These are phyloP conservation scores for Pseudomyrmex pallidus DNA, from an alignment of 1,140 invertebrate genomes.

Conservation along the genomic window DNA sequence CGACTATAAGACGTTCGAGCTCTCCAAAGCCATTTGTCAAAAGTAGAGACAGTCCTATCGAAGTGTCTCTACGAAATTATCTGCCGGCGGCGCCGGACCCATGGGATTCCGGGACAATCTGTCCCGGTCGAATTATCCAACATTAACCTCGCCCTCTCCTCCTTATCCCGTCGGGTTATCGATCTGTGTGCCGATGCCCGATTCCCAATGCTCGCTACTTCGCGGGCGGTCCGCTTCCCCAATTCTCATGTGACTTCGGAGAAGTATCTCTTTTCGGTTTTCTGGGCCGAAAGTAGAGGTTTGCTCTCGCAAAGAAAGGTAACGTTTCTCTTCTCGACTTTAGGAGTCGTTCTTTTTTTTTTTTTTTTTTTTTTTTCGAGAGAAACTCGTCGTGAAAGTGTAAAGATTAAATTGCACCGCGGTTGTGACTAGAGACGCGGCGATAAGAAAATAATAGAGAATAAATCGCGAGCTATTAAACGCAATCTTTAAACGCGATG, in stretches of 20 bases:
- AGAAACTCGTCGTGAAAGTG: conserved; percentile 3
- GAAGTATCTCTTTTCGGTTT: conserved; percentile 13
- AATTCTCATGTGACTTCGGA: conserved; percentile 37
- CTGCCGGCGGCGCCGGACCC: conserved; percentile 44
- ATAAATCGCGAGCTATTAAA: background rate
- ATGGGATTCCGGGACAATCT: conserved; percentile 64
- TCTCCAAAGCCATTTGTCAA: conserved; percentile 78
- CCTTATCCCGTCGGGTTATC: conserved; percentile 39
- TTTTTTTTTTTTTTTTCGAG: background rate
- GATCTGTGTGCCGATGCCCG: conserved; percentile 28
- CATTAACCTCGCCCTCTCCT: conserved; percentile 53
- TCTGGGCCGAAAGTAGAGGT: too few species aligned
- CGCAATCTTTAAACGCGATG: background rate
- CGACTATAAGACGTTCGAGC: conserved; percentile 69
- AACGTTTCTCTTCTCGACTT: conserved; percentile 8
- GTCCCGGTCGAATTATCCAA: conserved; percentile 70
- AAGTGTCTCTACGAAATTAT: conserved; percentile 68
- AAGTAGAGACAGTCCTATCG: conserved; percentile 74
- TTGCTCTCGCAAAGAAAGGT: background rate
- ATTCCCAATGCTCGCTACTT: conserved; percentile 59
- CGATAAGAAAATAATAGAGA: conserved; percentile 2
- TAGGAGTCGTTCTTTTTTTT: conserved; percentile 1
- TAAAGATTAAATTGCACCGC: conserved; percentile 15
- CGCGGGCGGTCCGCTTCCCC: conserved; percentile 40
- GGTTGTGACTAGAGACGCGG: background rate